Base-by-base conservation (phyloP, 2,797 vertebrate genomes). In the Ctenosaura bakeri region DNA sequence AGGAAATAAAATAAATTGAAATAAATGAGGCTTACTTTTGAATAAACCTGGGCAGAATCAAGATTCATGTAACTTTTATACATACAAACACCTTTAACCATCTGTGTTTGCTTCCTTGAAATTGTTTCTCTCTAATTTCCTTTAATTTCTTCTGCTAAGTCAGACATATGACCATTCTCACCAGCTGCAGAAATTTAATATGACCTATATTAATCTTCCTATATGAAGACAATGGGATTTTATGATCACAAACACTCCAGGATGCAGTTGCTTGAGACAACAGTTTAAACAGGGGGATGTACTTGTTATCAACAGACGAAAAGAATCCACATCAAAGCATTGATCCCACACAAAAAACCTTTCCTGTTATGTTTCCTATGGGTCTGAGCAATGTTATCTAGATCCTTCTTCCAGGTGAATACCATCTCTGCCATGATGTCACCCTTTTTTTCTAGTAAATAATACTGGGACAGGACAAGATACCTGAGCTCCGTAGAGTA, bases 131-230 rank as follows among this genome's bases (percentile, higher is more conserved):
- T 59, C 52, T 24, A 80, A 79, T 79, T 85, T 80, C 59, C 32
- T 52, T 71, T 42, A 12, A 85, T 38, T 89, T 42, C 62, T 85
- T 90, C 79, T 80, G 52, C 29, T 50, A 86, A 80, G 29, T 46
- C 76, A 59, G 35, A 86, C 8, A 32, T 42, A 85, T 54, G 50
- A 54, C 26, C 42, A 9, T 89, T 84, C 84, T 38, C 29, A 86
- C 64, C 18, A 86, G 24, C 76, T 79, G 35, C 50, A 86, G 83
- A 71, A 71, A 73, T 90, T 90, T 86, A 86, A 80, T 79, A 90
- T 59, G 35, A 73, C 32, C 46, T 56, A 29, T 84, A 76, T 52
- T 83, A 89, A 79, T 85, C 76, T 85, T 85, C 76, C 26, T 35
- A 54, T 56, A 71, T 71, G 52, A 69, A 73, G 76, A 80, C 35